Conservation (phyloP, 2,888 invertebrate species). For the Elgonia sp. region DNA sequence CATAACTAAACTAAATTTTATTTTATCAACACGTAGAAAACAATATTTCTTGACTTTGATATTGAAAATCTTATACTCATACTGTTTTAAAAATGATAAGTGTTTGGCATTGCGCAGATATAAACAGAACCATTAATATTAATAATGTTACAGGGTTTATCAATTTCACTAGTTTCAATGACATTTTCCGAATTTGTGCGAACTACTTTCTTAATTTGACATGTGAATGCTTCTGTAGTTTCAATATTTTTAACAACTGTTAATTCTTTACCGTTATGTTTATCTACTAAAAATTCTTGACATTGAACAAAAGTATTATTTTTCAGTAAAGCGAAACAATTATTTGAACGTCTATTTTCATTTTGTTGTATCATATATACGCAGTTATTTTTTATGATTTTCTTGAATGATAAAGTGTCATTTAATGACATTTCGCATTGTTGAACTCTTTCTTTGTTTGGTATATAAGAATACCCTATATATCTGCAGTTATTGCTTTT, state of each 20-base stretch:
- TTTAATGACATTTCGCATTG: not conserved
- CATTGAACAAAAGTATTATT: slow-evolving; percentile 7
- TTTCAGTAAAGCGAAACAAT: slow-evolving; percentile 7
- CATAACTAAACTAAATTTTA: no score
- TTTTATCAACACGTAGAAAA: no score
- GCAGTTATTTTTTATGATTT: slow-evolving; percentile 21
- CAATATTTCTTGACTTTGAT: no score
- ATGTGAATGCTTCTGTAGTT: no score
- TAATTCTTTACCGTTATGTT: not conserved
- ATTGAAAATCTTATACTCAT: no score
- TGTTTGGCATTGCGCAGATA: no score
- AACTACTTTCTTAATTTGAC: no score
- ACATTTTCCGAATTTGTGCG: no score
- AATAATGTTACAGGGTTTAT: no score
- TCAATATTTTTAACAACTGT: slow-evolving; percentile 13
- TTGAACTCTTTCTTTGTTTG: not conserved
- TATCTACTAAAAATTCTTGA: slow-evolving; percentile 1
- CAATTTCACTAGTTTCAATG: no score
- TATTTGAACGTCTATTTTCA: not conserved
- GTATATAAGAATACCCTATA: slow-evolving; percentile 7
- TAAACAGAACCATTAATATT: no score
- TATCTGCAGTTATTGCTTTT: slow-evolving; percentile 7
- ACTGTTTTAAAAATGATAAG: no score
- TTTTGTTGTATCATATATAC: not conserved
- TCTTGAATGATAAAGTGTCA: not conserved